These are phyloP conservation scores for Vulpes ferrilata DNA, from an alignment of 2,113 vertebrate genomes.

Conservation along the genomic window DNA sequence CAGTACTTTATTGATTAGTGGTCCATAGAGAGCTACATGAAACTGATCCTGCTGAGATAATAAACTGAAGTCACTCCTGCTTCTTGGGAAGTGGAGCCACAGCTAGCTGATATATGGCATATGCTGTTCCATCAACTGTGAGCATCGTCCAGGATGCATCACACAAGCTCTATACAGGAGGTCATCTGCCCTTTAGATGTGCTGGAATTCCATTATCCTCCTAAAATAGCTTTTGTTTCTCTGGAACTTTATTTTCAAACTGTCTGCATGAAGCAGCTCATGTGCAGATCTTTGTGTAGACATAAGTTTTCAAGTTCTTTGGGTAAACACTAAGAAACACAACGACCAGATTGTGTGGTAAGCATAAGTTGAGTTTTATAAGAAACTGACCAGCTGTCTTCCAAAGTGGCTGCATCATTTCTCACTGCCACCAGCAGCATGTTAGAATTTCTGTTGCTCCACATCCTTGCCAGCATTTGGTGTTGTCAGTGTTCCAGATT, in stretches of 20 bases:
- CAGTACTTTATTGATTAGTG: conserved; percentile 80
- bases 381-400: not conserved
- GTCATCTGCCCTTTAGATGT: conserved; percentile 92
- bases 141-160: conserved; percentile 81
- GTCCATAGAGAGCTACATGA: conserved; percentile 77
- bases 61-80: conserved; percentile 83
- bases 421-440: not conserved
- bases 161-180: conserved; percentile 87
- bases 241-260: conserved; percentile 89
- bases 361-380: not conserved
- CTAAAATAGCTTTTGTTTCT: conserved; percentile 96
- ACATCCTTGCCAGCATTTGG: not conserved
- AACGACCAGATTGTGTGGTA: not conserved
- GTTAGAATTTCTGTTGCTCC: not conserved
- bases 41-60: conserved; percentile 71
- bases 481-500: not conserved
- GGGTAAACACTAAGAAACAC: not conserved
- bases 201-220: conserved; percentile 94
- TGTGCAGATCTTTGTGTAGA: not conserved
- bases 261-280: conserved; percentile 88
- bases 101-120: conserved; percentile 88
- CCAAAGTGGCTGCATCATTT: not conserved
- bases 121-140: conserved; percentile 87
- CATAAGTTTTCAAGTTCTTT: not conserved
- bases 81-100: conserved; percentile 90